phyloP scores from a whole-genome alignment of 1,140 invertebrate genomes.

The Eciton burchellii region DNA sequence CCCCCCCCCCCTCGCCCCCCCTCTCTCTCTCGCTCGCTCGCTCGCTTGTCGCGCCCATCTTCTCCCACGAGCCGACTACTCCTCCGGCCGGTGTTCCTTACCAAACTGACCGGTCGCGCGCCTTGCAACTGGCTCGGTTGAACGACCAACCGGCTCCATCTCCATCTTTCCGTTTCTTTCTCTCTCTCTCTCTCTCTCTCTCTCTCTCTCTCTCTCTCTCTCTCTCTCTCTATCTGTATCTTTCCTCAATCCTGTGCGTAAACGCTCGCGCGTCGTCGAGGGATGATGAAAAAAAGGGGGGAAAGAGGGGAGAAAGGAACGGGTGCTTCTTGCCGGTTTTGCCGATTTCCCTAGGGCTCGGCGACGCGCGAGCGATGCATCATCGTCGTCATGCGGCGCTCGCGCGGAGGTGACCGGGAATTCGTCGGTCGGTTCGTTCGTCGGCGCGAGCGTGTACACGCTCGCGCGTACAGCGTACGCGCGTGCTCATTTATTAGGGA shows the following conservation, averaged over 20 bases:
- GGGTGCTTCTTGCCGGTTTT: not conserved
- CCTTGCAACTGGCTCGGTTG: conserved; percentile 51
- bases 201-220: conserved; percentile 23
- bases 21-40: not conserved
- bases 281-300: not conserved
- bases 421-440: not conserved
- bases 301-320: no score
- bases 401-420: no score
- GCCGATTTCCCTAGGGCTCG: not conserved
- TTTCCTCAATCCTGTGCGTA: conserved; percentile 32
- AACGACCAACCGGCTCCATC: conserved; percentile 67
- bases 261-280: not conserved
- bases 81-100: conserved; percentile 17
- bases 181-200: no score
- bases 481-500: conserved; percentile 40
- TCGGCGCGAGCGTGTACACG: not conserved
- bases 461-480: conserved; percentile 12
- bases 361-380: not conserved
- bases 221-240: conserved; percentile 43
- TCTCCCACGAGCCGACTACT: conserved; percentile 40
- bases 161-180: conserved; percentile 57
- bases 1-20: not conserved
- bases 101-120: conserved; percentile 62
- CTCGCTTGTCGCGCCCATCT: not conserved
- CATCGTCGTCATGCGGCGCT: no score